A percentile compares a stretch with the other conserved stretches of the same genome.
phyloP scores from a whole-genome alignment of 2,888 invertebrate genomes.

The Lamproptera curius region DNA sequence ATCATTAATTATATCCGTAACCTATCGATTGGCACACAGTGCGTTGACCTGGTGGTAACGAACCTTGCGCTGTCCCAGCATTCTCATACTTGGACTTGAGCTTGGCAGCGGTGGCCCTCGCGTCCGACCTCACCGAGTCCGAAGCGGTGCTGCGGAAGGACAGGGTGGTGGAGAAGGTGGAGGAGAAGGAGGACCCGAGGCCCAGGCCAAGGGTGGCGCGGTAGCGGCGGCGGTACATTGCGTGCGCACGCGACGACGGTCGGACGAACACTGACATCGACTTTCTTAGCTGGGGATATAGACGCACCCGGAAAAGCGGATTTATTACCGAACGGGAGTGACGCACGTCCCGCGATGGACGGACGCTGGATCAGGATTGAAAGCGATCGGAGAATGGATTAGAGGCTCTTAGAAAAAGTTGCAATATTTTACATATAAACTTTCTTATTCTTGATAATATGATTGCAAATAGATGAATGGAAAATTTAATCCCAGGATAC shows the following conservation, averaged over 20 bases:
- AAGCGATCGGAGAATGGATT: no score
- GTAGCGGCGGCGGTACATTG: constrained; percentile 70
- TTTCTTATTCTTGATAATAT: no score
- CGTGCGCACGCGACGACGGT: constrained; percentile 43
- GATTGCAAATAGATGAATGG: no score
- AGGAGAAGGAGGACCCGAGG: constrained; percentile 65
- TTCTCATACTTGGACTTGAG: constrained; percentile 71
- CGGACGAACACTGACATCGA: constrained; percentile 57
- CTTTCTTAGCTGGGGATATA: no score
- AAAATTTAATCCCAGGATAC: no score
- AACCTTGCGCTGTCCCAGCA: constrained; percentile 72
- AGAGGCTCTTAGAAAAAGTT: no score
- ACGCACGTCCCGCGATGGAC: no score
- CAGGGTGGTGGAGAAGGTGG: constrained; percentile 58
- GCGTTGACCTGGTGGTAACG: constrained; percentile 30
- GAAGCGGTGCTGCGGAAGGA: constrained; percentile 38
- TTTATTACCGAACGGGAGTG: constrained; percentile 59
- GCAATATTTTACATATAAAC: no score
- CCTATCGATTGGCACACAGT: not conserved
- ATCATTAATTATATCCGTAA: no score
- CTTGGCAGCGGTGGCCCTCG: constrained; percentile 69
- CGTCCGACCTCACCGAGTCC: constrained; percentile 64
- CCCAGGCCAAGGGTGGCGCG: constrained; percentile 69
- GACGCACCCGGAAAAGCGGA: constrained; percentile 67
- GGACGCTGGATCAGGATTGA: no score